Evolutionary conservation across 2,888 invertebrate species (phyloP).

Genomic region (Leptopilina syphax): DNA sequence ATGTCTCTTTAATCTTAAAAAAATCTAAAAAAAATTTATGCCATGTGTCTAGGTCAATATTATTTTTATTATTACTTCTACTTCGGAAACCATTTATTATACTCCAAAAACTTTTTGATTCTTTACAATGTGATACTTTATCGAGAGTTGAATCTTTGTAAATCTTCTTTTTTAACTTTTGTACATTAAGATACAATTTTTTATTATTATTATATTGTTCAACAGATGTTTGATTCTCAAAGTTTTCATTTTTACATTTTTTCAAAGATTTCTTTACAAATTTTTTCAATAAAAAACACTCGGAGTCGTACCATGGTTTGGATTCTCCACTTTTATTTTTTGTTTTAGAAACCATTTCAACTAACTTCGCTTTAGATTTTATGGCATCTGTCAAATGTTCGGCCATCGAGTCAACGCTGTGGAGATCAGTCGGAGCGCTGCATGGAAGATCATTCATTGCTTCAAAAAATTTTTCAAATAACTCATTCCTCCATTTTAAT

Average conservation of each 20-base stretch:
- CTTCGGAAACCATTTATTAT: slow-evolving; percentile 9
- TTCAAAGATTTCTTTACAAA: background rate
- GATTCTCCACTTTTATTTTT: slow-evolving; percentile 8
- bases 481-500: background rate
- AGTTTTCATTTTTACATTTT: background rate
- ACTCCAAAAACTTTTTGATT: background rate
- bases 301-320: background rate
- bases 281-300: background rate
- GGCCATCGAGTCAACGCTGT: background rate
- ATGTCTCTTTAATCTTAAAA: background rate
- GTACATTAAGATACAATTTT: background rate
- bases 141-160: background rate
- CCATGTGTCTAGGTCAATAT: background rate
- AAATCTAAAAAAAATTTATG: background rate
- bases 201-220: slow-evolving; percentile 4
- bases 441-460: background rate
- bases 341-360: slow-evolving; percentile 6
- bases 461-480: background rate
- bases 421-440: background rate
- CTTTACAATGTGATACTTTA: background rate
- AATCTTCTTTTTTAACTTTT: background rate
- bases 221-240: background rate
- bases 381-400: background rate
- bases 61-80: background rate
- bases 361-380: slow-evolving; percentile 9